Evolutionary conservation across 2,113 vertebrate genomes (phyloP).

Genomic region (Ranitomeya variabilis): DNA sequence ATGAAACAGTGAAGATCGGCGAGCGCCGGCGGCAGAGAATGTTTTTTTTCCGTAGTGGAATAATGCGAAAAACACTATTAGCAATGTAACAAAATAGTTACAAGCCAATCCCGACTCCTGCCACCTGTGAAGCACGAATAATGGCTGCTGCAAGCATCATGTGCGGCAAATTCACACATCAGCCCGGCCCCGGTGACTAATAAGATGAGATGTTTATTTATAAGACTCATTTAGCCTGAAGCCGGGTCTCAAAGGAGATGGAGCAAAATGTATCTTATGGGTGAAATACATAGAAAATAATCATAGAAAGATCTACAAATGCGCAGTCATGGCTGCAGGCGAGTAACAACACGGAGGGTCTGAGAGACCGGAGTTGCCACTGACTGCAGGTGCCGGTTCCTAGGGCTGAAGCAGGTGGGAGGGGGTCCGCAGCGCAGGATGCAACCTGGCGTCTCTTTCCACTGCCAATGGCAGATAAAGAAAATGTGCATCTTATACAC

Average conservation of each 20-base stretch:
- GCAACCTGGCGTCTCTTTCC: neutral
- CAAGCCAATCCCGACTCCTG: conserved; percentile 38
- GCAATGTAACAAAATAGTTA: conserved; percentile 31
- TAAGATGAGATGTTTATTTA: conserved; percentile 31
- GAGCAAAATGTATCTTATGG: neutral
- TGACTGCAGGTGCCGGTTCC: neutral
- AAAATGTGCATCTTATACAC: neutral
- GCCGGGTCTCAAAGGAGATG: neutral
- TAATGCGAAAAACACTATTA: neutral
- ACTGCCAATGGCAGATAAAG: neutral
- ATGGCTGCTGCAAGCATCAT: neutral
- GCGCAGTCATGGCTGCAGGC: neutral
- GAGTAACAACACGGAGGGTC: neutral
- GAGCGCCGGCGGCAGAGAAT: neutral
- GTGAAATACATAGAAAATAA: conserved; percentile 7
- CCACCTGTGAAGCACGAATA: conserved; percentile 15
- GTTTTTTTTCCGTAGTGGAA: neutral
- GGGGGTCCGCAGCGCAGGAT: neutral
- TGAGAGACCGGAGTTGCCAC: neutral
- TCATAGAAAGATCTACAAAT: neutral
- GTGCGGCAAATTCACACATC: neutral
- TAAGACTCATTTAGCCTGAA: conserved; percentile 49
- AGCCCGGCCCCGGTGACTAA: conserved; percentile 23
- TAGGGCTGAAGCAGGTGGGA: neutral
- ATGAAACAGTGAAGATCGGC: neutral